These are phyloP conservation scores for Numenius phaeopus DNA, from an alignment of 2,797 vertebrate species.

Conservation along the genomic window DNA sequence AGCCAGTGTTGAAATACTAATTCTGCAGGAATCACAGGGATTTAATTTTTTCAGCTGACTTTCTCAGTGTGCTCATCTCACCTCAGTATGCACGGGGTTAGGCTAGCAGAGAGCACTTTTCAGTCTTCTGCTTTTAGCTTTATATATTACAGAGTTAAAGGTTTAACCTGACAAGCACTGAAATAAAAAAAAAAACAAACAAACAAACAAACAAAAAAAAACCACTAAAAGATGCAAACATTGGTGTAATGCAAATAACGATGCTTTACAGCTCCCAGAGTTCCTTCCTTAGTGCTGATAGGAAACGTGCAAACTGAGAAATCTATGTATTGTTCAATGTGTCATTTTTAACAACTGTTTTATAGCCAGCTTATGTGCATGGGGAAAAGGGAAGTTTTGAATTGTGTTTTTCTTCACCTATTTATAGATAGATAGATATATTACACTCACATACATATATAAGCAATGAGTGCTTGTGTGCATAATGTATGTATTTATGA, in stretches of 20 bases:
- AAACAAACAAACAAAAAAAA: neutral
- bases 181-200: neutral
- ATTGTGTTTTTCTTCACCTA: neutral
- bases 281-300: neutral
- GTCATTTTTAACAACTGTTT: neutral
- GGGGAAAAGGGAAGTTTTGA: neutral
- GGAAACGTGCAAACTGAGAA: neutral
- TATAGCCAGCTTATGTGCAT: neutral
- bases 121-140: neutral
- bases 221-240: neutral
- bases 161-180: neutral
- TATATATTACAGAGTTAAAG: neutral
- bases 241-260: neutral
- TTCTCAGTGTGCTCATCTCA: neutral
- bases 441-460: fast-evolving
- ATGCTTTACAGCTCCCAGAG: neutral
- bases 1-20: neutral
- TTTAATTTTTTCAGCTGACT: neutral
- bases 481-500: neutral
- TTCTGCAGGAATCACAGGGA: neutral
- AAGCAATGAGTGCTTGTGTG: neutral
- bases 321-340: neutral
- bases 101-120: neutral
- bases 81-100: neutral
- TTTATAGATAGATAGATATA: neutral